These are phyloP conservation scores for Hyperopisus bebe DNA, from an alignment of 2,113 vertebrate genomes.

Conservation along the genomic window DNA sequence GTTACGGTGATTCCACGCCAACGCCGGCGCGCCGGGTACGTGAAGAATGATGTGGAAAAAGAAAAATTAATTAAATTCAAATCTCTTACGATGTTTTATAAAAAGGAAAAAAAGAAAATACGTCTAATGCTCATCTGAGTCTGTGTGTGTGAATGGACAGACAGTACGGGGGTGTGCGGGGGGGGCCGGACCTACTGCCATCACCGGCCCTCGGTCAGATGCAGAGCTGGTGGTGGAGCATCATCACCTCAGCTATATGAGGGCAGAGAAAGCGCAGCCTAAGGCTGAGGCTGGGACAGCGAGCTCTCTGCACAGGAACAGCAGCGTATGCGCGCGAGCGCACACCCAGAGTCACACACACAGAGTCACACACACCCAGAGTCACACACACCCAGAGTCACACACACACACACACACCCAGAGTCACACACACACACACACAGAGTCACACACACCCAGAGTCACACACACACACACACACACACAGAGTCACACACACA, in stretches of 20 bases:
- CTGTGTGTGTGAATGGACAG: neutral
- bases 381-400: neutral
- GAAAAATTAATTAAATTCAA: neutral
- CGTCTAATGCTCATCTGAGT: neutral
- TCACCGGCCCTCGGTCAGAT: neutral
- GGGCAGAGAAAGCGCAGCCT: neutral
- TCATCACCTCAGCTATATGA: neutral
- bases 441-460: neutral
- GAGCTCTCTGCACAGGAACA: neutral
- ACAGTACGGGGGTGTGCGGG: neutral
- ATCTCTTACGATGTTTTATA: neutral
- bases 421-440: neutral
- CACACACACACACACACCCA: too few species aligned
- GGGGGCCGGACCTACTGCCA: neutral
- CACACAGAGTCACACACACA: neutral
- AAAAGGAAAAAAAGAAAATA: neutral
- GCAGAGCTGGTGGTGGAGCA: neutral
- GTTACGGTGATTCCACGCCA: constrained; percentile 43
- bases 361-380: neutral
- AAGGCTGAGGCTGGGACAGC: constrained; percentile 26
- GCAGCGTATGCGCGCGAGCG: neutral
- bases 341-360: neutral
- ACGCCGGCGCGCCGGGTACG: neutral
- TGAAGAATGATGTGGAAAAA: too few species aligned
- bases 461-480: neutral